Percentiles rank a stretch among this genome's conserved stretches.
These are phyloP conservation scores for Cheilosia soror DNA, from an alignment of 2,888 invertebrate species.

Conservation along the genomic window DNA sequence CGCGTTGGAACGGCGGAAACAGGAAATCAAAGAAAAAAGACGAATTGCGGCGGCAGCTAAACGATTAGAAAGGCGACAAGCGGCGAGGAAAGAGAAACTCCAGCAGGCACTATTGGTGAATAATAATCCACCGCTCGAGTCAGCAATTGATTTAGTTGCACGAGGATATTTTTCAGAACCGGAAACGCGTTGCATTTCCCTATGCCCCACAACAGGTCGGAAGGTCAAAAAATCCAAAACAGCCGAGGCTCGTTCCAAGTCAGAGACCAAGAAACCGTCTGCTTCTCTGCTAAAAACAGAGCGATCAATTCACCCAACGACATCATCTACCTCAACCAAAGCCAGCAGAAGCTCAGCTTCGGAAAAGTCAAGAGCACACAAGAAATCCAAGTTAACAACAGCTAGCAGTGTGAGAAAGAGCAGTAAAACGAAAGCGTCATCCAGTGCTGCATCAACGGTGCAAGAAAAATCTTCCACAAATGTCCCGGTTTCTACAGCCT, in stretches of 20 bases:
- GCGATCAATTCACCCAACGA: constrained; percentile 22
- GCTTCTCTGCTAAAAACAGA: constrained; percentile 40
- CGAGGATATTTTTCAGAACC: constrained; percentile 83
- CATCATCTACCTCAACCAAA: constrained; percentile 63
- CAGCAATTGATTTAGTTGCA: constrained; percentile 79
- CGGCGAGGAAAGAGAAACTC: constrained; percentile 61
- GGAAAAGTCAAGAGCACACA: constrained; percentile 39
- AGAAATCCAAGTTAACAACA: constrained; percentile 42
- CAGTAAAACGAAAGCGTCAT: constrained; percentile 39
- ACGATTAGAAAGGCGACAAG: constrained; percentile 58
- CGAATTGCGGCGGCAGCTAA: constrained; percentile 72
- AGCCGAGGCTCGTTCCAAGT: constrained; percentile 83
- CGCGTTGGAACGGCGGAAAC: constrained; percentile 77
- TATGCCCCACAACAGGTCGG: constrained; percentile 64
- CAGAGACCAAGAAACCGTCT: constrained; percentile 84
- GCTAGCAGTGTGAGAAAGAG: constrained; percentile 32
- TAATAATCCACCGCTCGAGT: constrained; percentile 67
- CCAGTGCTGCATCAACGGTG: background rate
- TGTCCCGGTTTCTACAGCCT: constrained; percentile 39
- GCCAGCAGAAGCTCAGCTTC: constrained; percentile 28
- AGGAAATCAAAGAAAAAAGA: constrained; percentile 77
- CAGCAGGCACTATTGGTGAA: constrained; percentile 43
- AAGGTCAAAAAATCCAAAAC: constrained; percentile 75
- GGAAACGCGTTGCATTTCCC: constrained; percentile 78
- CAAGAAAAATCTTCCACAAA: constrained; percentile 33